A percentile compares a stretch with the other conserved stretches of the same genome.
Evolutionary conservation across 2,797 vertebrate genomes (phyloP).

Genomic region (Syngnathus acus): DNA sequence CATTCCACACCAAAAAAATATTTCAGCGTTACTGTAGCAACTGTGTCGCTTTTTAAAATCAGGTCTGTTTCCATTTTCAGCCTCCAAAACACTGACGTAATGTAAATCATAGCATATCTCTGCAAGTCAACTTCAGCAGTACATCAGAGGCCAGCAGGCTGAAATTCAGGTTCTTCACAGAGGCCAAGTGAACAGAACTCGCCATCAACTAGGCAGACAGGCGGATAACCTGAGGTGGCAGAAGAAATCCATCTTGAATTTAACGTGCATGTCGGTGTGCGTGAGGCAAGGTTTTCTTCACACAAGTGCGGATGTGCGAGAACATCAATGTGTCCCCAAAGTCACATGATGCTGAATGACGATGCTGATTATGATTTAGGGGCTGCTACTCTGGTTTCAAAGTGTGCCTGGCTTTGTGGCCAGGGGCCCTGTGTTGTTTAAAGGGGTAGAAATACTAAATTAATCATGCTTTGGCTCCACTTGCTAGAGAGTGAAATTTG

Average conservation of each 20-base stretch:
- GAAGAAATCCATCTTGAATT: neutral
- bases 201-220: neutral
- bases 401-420: conserved; percentile 62
- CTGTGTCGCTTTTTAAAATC: too few relatives aligned
- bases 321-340: conserved; percentile 47
- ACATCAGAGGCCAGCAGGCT: neutral
- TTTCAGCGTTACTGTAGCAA: too few relatives aligned
- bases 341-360: conserved; percentile 55
- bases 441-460: conserved; percentile 85
- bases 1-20: too few relatives aligned
- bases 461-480: conserved; percentile 94
- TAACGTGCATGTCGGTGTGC: neutral
- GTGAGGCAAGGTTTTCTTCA: neutral
- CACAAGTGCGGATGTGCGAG: neutral
- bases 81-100: too few relatives aligned
- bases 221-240: neutral
- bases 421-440: conserved; percentile 67
- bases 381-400: conserved; percentile 61
- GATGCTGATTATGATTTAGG: conserved; percentile 71
- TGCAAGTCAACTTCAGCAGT: neutral
- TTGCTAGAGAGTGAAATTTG: conserved; percentile 92
- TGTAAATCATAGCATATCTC: neutral
- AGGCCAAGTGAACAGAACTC: neutral
- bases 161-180: neutral
- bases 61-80: too few relatives aligned